Conservation (phyloP, 1,140 invertebrate genomes). For the Trichonephila clavata region DNA sequence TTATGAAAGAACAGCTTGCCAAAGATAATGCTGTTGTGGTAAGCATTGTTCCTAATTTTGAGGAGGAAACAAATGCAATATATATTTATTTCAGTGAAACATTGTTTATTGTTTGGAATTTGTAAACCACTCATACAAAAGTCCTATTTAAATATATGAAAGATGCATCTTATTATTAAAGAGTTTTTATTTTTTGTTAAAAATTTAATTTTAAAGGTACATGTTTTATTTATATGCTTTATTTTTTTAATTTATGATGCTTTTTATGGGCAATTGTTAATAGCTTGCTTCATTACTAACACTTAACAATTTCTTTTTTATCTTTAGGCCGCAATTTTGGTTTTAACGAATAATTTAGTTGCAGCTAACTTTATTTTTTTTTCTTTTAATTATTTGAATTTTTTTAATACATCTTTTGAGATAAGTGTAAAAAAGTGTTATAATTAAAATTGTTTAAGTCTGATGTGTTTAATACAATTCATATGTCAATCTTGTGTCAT, state of each 20-base stretch:
- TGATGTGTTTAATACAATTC: too few relatives aligned
- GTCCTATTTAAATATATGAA: too few relatives aligned
- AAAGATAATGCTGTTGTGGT: slow-evolving; percentile 79
- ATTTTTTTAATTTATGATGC: neutral
- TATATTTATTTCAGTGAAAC: neutral
- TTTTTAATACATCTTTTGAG: too few relatives aligned
- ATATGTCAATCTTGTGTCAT: too few relatives aligned
- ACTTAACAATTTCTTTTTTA: neutral
- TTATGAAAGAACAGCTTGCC: slow-evolving; percentile 79
- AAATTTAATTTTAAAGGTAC: slow-evolving; percentile 13
- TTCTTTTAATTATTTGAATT: too few relatives aligned
- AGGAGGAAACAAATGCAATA: slow-evolving; percentile 1
- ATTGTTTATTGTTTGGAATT: too few relatives aligned
- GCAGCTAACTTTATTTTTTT: too few relatives aligned
- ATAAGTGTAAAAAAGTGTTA: too few relatives aligned
- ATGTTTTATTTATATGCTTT: neutral
- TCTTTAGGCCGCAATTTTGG: neutral
- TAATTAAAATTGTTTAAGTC: too few relatives aligned
- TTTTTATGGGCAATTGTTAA: slow-evolving; percentile 33
- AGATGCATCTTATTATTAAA: too few relatives aligned
- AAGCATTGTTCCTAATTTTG: slow-evolving; percentile 62
- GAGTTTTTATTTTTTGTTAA: neutral
- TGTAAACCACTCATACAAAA: neutral
- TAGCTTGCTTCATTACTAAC: slow-evolving; percentile 7
- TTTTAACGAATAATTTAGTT: too few relatives aligned